A percentile compares a stretch with the other conserved stretches of the same genome.
Conservation (phyloP, 1,140 invertebrate species). For the Philotrypesis tridentata region DNA sequence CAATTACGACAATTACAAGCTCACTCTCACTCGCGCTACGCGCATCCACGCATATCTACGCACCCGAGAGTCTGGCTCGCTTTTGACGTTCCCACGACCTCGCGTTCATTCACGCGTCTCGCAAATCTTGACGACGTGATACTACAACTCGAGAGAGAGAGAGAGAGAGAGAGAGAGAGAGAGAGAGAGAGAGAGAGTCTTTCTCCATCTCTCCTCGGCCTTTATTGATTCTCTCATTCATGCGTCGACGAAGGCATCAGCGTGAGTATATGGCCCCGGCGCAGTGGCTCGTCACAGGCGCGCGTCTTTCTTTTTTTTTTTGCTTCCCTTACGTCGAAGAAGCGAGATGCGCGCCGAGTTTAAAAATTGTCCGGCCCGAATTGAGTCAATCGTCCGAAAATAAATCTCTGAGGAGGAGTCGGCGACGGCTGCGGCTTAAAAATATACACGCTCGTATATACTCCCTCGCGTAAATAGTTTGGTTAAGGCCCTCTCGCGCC, state of each 20-base stretch:
- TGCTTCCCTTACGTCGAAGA: background rate
- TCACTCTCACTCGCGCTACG: constrained; percentile 21
- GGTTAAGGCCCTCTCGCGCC: background rate
- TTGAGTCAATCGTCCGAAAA: constrained; percentile 41
- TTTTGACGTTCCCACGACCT: constrained; percentile 71
- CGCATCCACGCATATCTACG: background rate
- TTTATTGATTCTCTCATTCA: constrained; percentile 48
- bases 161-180: background rate
- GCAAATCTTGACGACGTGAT: constrained; percentile 69
- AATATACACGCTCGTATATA: background rate
- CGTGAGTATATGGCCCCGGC: background rate
- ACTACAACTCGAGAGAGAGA: background rate
- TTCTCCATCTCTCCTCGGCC: constrained; percentile 12
- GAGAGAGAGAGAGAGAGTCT: background rate
- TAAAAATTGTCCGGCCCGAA: background rate
- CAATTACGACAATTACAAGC: constrained; percentile 73
- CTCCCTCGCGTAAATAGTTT: constrained; percentile 14
- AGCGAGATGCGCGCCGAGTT: background rate
- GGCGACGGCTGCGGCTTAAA: background rate
- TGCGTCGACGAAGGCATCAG: background rate
- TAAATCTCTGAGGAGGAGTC: constrained; percentile 34
- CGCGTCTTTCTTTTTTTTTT: background rate
- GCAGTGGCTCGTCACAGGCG: too few relatives aligned
- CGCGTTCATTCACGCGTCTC: constrained; percentile 69
- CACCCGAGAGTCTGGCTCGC: background rate